Evolutionary conservation across 2,888 invertebrate genomes (phyloP), one percentile per base, ranked within the genome.

Genomic region (Limnephilus lunatus): DNA sequence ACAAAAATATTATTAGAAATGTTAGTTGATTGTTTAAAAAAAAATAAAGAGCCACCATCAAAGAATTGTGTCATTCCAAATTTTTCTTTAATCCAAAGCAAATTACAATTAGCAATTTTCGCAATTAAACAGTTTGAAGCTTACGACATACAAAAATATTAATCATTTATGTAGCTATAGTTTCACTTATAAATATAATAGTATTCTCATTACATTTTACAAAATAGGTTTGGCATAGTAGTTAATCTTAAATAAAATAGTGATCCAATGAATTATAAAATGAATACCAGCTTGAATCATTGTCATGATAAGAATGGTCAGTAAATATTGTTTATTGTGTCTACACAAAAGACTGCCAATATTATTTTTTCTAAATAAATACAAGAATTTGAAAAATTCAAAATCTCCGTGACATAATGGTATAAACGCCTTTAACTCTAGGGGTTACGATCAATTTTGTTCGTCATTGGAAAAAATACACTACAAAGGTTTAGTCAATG

Each of bases 141-240:
- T 68, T 68, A 68, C 25, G 68, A 68, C 25, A 68, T 82, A 83
- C 83, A 83, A 83, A 83, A 83, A 83, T 83, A 83, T 32, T 35
- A 83, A 25, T 35, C 32, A 35, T 32, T 32, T 83, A 82, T 30
- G 44, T 15, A 83, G 14, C 35, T 83, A 35, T 25, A 83, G 32
- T 32, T 39, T 32, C 35, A 83, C 83, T 68, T 68, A 68, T 68
- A 68, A 68, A 68, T 68, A 83, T 83, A 83, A 83, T n/a, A 32
- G 35, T 35, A 83, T 83, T 19, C 32, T 83, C n/a, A 35, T 35
- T 25, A 83, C 35, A 83, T 25, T 83, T 83, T 83, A 83, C 3
- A 35, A 35, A 32, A 83, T 35, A 35, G 35, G 83, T 83, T 83
- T 83, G 83, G 83, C 83, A 35, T 83, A 83, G 32, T 83, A 83